Evolutionary conservation across 2,888 invertebrate species (phyloP), one percentile per base, ranked within the genome.

Genomic region (Rotaria magnacalcarata): DNA sequence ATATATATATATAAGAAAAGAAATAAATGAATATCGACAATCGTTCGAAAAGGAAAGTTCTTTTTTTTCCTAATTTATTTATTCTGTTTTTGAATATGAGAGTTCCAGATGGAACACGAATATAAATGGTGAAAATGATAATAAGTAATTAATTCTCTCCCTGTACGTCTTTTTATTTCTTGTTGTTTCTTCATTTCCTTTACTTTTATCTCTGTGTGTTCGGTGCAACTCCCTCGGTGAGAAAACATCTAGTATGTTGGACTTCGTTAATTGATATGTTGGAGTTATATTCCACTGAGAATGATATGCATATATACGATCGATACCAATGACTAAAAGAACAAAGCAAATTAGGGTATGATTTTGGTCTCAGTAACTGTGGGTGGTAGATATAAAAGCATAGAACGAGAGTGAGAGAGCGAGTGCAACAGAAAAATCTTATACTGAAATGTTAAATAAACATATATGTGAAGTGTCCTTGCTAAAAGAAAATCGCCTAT

Each of bases 21-120:
- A 67, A 67, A 67, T 67, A 67, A 67, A 67, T 67, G 67, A 67
- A 67, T 67, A 67, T 67, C 67, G 67, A 67, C 67, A 67, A 67
- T 67, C 19, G 19, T 41, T 67, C 19, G 34, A 67, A 24, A 67
- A 27, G 19, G 19, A 34, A 5, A 34, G 0, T 24, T 21, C 10
- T 56, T 24, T 21, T 56, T 19, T 21, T 24, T 24, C 24, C 3
- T 14, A 16, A 16, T 56, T 56, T 56, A 7, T 56, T 1, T 56
- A 24, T 56, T 24, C 2, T 24, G 1, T 56, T 24, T 67, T 67
- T 67, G 19, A 67, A 19, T 14, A 67, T 0, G 4, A 34, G 8
- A 56, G 14, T 19, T 41, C 27, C 11, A 67, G 19, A 67, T 41
- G 67, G 14, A 67, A 34, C 16, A 41, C 16, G 24, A 56, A 56